Evolutionary conservation across 2,113 vertebrate genomes (phyloP).

Genomic region (Felis chaus): DNA sequence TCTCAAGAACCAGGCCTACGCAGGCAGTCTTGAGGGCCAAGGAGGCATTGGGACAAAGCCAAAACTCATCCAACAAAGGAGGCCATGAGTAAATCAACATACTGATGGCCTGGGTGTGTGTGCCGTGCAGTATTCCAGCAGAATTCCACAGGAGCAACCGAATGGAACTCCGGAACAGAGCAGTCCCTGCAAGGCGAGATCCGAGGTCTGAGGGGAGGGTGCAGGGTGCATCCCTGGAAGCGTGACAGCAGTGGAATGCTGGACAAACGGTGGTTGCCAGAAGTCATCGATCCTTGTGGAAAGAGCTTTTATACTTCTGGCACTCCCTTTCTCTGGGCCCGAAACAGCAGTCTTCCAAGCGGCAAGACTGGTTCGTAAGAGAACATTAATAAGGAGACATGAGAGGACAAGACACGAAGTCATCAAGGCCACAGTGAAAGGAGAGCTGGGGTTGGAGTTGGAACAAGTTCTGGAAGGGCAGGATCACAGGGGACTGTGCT

Average conservation of each 20-base stretch:
- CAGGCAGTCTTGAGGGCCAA: background rate
- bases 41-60: background rate
- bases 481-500: background rate
- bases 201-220: background rate
- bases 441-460: background rate
- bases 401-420: background rate
- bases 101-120: background rate
- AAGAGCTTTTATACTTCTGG: background rate
- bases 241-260: accelerated
- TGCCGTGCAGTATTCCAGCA: background rate
- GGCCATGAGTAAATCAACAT: background rate
- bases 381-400: background rate
- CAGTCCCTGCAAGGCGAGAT: background rate
- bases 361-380: background rate
- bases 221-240: background rate
- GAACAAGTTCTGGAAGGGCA: background rate
- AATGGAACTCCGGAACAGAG: background rate
- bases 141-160: background rate
- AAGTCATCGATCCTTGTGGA: background rate
- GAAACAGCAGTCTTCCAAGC: background rate
- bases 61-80: background rate
- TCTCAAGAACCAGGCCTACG: background rate
- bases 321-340: background rate
- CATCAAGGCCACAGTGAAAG: background rate
- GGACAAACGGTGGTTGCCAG: background rate